Percentiles rank a stretch among this genome's conserved stretches.
Conservation (phyloP, 2,888 invertebrate species). For the Galerucella nymphaeae region DNA sequence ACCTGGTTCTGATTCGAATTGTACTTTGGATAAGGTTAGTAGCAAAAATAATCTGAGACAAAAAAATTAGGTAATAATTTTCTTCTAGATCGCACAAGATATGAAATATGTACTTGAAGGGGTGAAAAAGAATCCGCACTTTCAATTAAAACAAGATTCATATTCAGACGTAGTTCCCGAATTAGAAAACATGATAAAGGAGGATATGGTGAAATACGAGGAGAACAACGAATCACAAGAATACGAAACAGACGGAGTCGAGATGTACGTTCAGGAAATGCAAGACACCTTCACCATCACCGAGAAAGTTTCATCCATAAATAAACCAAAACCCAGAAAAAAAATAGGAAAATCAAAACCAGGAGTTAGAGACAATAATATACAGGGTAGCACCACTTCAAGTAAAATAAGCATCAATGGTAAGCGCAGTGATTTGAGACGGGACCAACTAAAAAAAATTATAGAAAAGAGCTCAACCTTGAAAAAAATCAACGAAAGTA, state of each 20-base stretch:
- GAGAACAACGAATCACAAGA: background rate
- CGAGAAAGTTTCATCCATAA: background rate
- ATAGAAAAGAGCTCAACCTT: no score
- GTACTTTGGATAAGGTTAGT: conserved; percentile 1
- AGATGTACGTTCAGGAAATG: background rate
- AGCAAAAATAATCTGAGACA: background rate
- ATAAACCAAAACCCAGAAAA: background rate
- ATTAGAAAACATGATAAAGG: conserved; percentile 40
- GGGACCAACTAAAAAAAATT: no score
- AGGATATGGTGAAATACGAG: conserved; percentile 1
- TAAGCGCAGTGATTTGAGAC: no score
- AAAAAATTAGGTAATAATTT: background rate
- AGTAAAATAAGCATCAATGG: no score
- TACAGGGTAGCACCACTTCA: background rate
- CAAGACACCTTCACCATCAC: background rate
- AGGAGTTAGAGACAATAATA: background rate
- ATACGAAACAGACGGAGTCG: background rate
- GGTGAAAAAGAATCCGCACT: conserved; percentile 21
- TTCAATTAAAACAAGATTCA: conserved; percentile 31
- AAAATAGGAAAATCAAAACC: background rate
- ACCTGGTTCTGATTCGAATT: background rate
- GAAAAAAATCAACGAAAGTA: no score
- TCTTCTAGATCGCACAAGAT: conserved; percentile 45
- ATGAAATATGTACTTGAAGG: conserved; percentile 34
- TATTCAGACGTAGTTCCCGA: conserved; percentile 42